These are phyloP conservation scores for Hyphantria cunea DNA, from an alignment of 1,140 invertebrate genomes.

Conservation along the genomic window DNA sequence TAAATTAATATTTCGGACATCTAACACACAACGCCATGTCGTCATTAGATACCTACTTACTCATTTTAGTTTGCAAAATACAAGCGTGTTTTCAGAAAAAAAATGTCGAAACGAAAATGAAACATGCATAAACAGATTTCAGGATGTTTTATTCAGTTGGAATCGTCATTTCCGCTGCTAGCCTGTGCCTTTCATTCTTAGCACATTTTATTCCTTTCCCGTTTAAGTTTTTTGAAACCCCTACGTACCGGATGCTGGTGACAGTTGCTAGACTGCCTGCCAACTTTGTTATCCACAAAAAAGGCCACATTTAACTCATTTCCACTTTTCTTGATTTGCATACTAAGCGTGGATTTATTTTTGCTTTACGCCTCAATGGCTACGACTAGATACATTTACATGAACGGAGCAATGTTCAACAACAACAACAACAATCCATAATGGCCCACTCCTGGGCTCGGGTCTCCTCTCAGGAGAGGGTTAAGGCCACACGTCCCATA, in stretches of 20 bases:
- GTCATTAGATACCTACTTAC: no score
- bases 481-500: no score
- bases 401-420: no score
- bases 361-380: background rate
- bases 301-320: slow-evolving; percentile 12
- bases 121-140: slow-evolving; percentile 7
- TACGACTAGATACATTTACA: no score
- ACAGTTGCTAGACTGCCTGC: slow-evolving; percentile 28
- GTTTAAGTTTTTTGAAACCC: slow-evolving; percentile 17
- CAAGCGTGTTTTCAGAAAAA: background rate
- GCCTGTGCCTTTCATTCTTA: slow-evolving; percentile 21
- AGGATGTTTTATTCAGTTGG: slow-evolving; percentile 16
- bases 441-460: no score
- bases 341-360: slow-evolving; percentile 21
- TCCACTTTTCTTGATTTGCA: slow-evolving; percentile 17
- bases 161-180: slow-evolving; percentile 4
- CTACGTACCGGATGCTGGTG: slow-evolving; percentile 17
- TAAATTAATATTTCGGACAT: no score
- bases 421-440: no score
- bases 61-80: background rate
- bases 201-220: slow-evolving; percentile 19
- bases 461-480: no score
- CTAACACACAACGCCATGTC: no score
- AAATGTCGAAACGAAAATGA: background rate
- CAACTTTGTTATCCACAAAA: slow-evolving; percentile 24